Evolutionary conservation across 64 coral and sea anemone species (phyloP).

Genomic region (Montipora capricornis): DNA sequence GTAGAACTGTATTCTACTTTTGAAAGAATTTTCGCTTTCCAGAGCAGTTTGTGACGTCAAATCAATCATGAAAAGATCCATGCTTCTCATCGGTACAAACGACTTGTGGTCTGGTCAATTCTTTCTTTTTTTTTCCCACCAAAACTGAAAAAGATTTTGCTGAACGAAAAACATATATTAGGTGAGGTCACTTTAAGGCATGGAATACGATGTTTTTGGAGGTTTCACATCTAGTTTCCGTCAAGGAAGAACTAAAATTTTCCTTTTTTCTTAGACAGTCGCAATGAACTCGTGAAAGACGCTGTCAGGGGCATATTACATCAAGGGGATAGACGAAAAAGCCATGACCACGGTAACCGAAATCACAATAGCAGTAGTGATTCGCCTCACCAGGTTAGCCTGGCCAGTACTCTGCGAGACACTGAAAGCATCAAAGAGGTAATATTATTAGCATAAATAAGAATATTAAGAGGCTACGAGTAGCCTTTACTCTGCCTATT

Average conservation of each 20-base stretch:
- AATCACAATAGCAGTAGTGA: constrained; percentile 41
- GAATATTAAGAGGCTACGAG: neutral
- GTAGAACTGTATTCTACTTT: too few relatives aligned
- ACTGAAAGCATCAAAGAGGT: constrained; percentile 91
- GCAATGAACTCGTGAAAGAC: constrained; percentile 71
- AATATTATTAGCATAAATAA: neutral
- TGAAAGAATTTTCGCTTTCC: too few relatives aligned
- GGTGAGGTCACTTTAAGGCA: too few relatives aligned
- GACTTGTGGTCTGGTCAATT: too few relatives aligned
- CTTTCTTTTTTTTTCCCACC: too few relatives aligned
- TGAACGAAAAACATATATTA: too few relatives aligned
- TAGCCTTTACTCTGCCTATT: too few relatives aligned
- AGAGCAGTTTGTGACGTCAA: too few relatives aligned
- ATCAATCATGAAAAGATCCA: too few relatives aligned
- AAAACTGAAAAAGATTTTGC: too few relatives aligned
- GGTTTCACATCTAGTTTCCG: neutral
- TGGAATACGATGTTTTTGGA: too few relatives aligned
- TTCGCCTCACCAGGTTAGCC: constrained; percentile 52
- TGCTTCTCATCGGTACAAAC: too few relatives aligned
- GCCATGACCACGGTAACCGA: neutral
- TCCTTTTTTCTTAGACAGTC: constrained; percentile 67
- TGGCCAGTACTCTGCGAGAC: constrained; percentile 78
- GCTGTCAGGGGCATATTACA: constrained; percentile 75
- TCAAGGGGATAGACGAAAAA: constrained; percentile 15
- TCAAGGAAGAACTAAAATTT: neutral